These are phyloP conservation scores for Drosophila virilis DNA, from an alignment of 1,140 invertebrate species.

Conservation along the genomic window DNA sequence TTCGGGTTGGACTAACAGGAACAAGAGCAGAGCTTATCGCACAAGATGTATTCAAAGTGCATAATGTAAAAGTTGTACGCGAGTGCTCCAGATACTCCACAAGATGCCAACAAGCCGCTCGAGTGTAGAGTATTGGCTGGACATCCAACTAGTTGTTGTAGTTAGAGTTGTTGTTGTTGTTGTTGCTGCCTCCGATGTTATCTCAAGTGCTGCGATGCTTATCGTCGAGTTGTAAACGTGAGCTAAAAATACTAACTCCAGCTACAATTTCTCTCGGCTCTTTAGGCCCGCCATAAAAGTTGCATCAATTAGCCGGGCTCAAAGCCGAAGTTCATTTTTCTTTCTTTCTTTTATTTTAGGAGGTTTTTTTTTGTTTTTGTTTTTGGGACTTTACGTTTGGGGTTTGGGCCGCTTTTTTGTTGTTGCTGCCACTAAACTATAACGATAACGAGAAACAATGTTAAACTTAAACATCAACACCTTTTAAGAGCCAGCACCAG, in stretches of 20 bases:
- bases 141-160: background rate
- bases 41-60: slow-evolving; percentile 79
- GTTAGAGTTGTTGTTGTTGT: slow-evolving; percentile 13
- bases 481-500: slow-evolving; percentile 72
- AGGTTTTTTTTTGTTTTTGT: slow-evolving; percentile 26
- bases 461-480: slow-evolving; percentile 83
- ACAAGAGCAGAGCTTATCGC: slow-evolving; percentile 60
- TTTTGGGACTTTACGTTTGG: slow-evolving; percentile 12
- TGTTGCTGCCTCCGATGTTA: slow-evolving; percentile 58
- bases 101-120: slow-evolving; percentile 39
- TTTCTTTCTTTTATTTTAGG: slow-evolving; percentile 15
- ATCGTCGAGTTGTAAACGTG: slow-evolving; percentile 74
- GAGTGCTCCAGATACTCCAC: slow-evolving; percentile 73
- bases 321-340: slow-evolving; percentile 48
- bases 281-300: slow-evolving; percentile 60
- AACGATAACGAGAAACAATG: slow-evolving; percentile 83
- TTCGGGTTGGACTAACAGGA: background rate
- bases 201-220: slow-evolving; percentile 79
- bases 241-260: slow-evolving; percentile 69
- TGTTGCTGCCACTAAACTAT: slow-evolving; percentile 83
- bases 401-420: slow-evolving; percentile 64
- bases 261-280: slow-evolving; percentile 11
- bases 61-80: slow-evolving; percentile 80
- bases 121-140: background rate
- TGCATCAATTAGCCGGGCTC: slow-evolving; percentile 76